These are phyloP conservation scores for Coenonympha arcania DNA, from an alignment of 2,888 invertebrate genomes.

Conservation along the genomic window DNA sequence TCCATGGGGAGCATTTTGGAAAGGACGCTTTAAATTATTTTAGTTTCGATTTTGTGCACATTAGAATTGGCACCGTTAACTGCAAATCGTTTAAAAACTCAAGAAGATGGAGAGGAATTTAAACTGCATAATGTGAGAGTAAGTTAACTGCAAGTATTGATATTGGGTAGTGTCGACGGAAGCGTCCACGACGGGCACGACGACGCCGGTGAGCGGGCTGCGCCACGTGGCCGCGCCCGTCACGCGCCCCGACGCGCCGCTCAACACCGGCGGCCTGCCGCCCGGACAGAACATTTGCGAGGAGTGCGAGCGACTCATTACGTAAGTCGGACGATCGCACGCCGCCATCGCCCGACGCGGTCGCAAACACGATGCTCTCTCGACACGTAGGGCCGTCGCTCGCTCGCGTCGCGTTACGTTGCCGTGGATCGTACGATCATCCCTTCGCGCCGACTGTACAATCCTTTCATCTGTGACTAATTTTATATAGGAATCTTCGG, in stretches of 20 bases:
- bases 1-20: too few relatives aligned
- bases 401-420: neutral
- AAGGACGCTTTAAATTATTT: too few relatives aligned
- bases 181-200: constrained; percentile 47
- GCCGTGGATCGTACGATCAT: neutral
- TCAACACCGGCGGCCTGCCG: constrained; percentile 82
- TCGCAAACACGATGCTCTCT: constrained; percentile 63
- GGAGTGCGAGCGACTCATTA: constrained; percentile 97
- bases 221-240: constrained; percentile 85
- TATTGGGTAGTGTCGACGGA: constrained; percentile 33
- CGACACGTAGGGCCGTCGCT: neutral
- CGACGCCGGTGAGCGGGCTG: constrained; percentile 72
- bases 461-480: neutral
- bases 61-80: too few relatives aligned
- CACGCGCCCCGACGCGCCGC: constrained; percentile 75
- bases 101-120: too few relatives aligned
- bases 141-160: neutral
- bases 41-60: too few relatives aligned
- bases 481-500: neutral
- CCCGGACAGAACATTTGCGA: constrained; percentile 95
- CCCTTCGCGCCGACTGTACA: neutral
- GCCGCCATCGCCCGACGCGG: constrained; percentile 77
- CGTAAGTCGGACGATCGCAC: constrained; percentile 87
- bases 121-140: neutral
- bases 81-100: too few relatives aligned